Base-by-base conservation (phyloP, 2,797 vertebrate species). In the Macroramphosus scolopax region DNA sequence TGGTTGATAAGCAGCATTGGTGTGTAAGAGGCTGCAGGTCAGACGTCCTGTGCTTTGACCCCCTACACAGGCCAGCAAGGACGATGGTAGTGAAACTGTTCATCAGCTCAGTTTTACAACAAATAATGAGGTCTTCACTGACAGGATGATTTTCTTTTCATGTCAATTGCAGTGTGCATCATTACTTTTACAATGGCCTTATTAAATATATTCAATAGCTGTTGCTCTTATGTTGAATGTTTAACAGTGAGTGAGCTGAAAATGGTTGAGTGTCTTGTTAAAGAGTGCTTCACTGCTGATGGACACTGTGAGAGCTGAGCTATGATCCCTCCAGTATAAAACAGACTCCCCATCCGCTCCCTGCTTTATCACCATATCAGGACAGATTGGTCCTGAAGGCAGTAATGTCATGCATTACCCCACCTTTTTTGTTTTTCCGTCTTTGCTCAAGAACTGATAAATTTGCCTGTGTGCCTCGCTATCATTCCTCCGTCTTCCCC, bases 131-230 rank as follows among this genome's bases (percentile, higher is more conserved):
- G 17, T 58, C 9, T 24, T 30, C 34, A 14, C 31, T 40, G 38
- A 40, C 22, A 1, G n/a, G 11, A 43, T 47, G 37, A n/a, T 7
- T 46, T 31, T 32, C 18, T 48, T 29, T 56, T 44, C 5, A 17
- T 37, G 15, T 2, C 13, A n/a, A 43, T 59, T 54, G 46, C 31
- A 38, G 15, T 14, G 17, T 12, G 25, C 51, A 26, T 52, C 35
- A 39, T 58, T 52, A 36, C 48, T 51, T 66, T 59, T 48, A 57
- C 49, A 60, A 25, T 44, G 12, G 5, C 13, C 14, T 20, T 52
- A 50, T 74, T 72, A 55, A 70, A 69, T 50, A 22, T 44, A 29
- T 54, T 45, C 52, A 69, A 57, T 42, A 60, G 32, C 26, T 45
- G 25, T 35, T 53, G 32, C 50, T 70, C 40, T 52, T 38, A 32